Evolutionary conservation across 2,888 invertebrate species (phyloP).

Genomic region (Junonia oenone): DNA sequence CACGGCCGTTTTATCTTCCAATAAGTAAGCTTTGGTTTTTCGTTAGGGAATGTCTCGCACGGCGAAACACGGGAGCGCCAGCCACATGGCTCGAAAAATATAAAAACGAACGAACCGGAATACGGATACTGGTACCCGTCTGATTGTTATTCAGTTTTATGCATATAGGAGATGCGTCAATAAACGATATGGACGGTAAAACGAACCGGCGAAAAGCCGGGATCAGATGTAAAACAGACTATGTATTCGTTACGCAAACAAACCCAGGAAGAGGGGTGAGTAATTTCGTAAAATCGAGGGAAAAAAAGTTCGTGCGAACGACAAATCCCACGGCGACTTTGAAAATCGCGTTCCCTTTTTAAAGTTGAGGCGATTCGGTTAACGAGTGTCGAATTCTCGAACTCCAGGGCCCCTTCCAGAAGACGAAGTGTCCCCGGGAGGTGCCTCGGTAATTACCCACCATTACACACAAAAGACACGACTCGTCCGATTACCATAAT

Average conservation of each 20-base stretch:
- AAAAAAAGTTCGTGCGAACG: constrained; percentile 33
- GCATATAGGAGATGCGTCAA: constrained; percentile 48
- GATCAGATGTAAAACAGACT: constrained; percentile 37
- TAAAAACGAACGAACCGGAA: constrained; percentile 67
- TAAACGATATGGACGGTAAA: constrained; percentile 47
- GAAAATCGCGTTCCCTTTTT: constrained; percentile 74
- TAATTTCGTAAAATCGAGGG: constrained; percentile 48
- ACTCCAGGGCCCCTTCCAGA: constrained; percentile 56
- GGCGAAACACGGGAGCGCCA: constrained; percentile 37
- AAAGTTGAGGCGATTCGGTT: constrained; percentile 76
- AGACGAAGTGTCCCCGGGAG: constrained; percentile 71
- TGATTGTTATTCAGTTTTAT: constrained; percentile 61
- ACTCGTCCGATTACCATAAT: constrained; percentile 78
- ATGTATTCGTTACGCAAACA: constrained; percentile 41
- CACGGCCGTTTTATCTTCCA: constrained; percentile 71
- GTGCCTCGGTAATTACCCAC: constrained; percentile 75
- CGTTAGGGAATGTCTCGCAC: constrained; percentile 39
- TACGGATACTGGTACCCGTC: constrained; percentile 54
- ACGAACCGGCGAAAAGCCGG: constrained; percentile 35
- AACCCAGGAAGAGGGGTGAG: constrained; percentile 33
- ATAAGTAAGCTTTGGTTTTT: constrained; percentile 67
- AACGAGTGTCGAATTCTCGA: constrained; percentile 76
- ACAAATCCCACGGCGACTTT: constrained; percentile 66
- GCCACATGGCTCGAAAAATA: constrained; percentile 69
- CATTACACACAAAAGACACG: constrained; percentile 79